A percentile compares a stretch with the other conserved stretches of the same genome.
Conservation (phyloP, 1,140 invertebrate genomes). For the Thaumatotibia leucotreta region DNA sequence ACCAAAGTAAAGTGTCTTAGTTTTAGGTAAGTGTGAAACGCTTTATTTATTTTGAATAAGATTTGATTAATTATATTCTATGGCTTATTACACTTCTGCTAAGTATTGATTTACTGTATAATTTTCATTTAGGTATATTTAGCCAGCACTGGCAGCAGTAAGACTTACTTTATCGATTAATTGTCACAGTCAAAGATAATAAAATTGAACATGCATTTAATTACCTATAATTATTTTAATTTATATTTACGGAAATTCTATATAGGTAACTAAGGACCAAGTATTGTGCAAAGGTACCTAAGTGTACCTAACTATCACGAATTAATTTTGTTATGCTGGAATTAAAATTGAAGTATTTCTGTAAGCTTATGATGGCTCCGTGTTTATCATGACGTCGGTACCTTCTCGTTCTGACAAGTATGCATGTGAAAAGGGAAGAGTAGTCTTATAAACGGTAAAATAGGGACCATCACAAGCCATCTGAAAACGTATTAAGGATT, state of each 20-base stretch:
- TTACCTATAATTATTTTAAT: not conserved
- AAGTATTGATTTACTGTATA: not conserved
- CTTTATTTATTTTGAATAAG: slow-evolving; percentile 61
- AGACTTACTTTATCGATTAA: not conserved
- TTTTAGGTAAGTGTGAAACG: slow-evolving; percentile 68
- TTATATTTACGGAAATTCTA: not conserved
- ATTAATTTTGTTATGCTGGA: not conserved
- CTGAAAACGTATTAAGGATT: too few relatives aligned
- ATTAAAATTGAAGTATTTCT: too few relatives aligned
- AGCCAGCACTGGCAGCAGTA: too few relatives aligned
- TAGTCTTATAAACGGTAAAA: too few relatives aligned
- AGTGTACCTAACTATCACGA: not conserved
- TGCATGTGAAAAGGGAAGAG: too few relatives aligned
- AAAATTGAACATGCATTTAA: not conserved
- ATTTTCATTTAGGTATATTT: not conserved
- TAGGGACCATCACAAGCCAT: too few relatives aligned
- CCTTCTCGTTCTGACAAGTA: too few relatives aligned
- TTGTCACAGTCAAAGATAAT: not conserved
- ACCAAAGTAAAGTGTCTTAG: slow-evolving; percentile 69
- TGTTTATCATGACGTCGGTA: too few relatives aligned
- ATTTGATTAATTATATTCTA: slow-evolving; percentile 16
- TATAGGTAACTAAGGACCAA: too few relatives aligned
- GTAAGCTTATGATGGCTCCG: too few relatives aligned
- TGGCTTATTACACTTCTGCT: not conserved
- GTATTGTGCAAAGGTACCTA: not conserved